Conservation (phyloP, 1,140 invertebrate species). For the Atta texana region DNA sequence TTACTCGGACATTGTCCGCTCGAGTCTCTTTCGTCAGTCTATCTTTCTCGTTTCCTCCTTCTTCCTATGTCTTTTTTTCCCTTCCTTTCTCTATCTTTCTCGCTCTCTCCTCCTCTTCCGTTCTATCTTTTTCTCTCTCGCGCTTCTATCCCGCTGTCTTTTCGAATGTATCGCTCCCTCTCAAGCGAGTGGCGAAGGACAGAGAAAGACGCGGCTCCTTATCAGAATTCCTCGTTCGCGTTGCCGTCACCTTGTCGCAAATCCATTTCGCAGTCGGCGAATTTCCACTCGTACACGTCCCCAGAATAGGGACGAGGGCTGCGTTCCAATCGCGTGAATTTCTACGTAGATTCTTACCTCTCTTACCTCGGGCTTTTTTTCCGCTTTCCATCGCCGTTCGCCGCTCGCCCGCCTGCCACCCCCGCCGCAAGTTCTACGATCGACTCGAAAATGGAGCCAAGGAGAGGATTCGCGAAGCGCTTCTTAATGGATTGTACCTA, state of each 20-base stretch:
- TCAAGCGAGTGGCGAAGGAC: conserved; percentile 14
- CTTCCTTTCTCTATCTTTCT: conserved; percentile 28
- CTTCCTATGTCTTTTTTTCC: conserved; percentile 18
- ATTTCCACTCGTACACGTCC: conserved; percentile 77
- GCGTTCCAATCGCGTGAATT: conserved; percentile 77
- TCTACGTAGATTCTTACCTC: conserved; percentile 64
- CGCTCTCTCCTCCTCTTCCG: background rate
- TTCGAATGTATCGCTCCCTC: conserved; percentile 51
- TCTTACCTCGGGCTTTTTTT: conserved; percentile 69
- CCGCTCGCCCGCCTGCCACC: background rate
- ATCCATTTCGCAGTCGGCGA: conserved; percentile 82
- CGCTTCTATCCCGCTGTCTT: conserved; percentile 48
- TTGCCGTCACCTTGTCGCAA: conserved; percentile 83
- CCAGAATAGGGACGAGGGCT: conserved; percentile 76
- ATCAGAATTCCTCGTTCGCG: conserved; percentile 81
- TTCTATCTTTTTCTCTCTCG: conserved; percentile 36
- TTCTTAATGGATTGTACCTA: conserved; percentile 75
- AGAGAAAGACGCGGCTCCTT: conserved; percentile 70
- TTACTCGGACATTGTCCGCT: conserved; percentile 85
- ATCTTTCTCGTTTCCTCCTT: conserved; percentile 66
- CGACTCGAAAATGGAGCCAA: conserved; percentile 69
- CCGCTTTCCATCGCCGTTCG: conserved; percentile 33
- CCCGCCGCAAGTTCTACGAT: conserved; percentile 34
- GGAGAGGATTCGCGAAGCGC: conserved; percentile 58
- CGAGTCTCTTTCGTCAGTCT: conserved; percentile 70